These are phyloP conservation scores for Lichenostomus cassidix DNA, from an alignment of 2,113 vertebrate species.

Conservation along the genomic window DNA sequence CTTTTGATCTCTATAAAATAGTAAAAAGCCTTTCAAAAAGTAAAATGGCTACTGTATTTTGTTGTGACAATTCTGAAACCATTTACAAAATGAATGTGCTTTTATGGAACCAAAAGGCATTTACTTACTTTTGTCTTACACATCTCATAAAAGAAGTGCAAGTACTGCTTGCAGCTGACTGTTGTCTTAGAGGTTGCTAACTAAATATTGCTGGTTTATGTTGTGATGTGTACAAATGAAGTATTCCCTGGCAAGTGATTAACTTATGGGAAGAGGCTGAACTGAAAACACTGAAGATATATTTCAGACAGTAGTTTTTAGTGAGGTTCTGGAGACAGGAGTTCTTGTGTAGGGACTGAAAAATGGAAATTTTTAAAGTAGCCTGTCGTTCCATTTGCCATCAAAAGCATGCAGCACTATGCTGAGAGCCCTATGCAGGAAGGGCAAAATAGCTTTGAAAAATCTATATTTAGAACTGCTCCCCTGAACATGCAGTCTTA, in stretches of 20 bases:
- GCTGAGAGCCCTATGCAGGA: background rate
- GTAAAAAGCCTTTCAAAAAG: background rate
- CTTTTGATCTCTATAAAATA: background rate
- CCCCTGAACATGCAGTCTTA: background rate
- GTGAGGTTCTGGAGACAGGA: background rate
- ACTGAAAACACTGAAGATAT: background rate
- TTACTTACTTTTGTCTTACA: background rate
- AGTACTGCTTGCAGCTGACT: background rate
- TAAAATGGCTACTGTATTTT: background rate
- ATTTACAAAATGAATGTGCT: accelerated
- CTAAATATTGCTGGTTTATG: background rate
- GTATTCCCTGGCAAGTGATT: background rate
- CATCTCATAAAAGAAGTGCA: background rate
- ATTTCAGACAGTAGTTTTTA: background rate
- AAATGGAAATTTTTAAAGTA: background rate
- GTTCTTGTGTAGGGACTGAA: background rate
- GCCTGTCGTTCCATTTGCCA: background rate
- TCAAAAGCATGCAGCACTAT: background rate
- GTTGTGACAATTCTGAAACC: background rate
- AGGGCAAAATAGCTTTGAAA: background rate
- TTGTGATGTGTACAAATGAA: background rate
- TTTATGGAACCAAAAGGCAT: background rate
- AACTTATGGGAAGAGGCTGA: background rate
- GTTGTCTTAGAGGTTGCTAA: background rate
- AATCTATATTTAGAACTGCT: background rate